Evolutionary conservation across 2,797 vertebrate species (phyloP), one percentile per base, ranked within the genome.

Genomic region (Ctenochaetus hawaiiensis): DNA sequence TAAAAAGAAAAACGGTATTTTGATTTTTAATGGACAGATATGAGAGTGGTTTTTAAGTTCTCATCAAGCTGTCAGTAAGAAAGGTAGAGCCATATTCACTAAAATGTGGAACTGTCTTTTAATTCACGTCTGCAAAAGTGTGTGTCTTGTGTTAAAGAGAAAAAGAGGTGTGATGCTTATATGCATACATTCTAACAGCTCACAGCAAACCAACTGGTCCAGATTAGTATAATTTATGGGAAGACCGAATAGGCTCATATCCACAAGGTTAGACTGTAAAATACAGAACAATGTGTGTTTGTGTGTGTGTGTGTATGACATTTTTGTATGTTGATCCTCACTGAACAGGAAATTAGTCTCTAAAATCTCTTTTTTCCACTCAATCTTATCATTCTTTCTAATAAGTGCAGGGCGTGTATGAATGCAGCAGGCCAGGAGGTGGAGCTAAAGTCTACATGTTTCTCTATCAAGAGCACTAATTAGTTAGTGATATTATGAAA

Each of bases 381-480:
- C 34, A 73, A 48, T 76, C 39, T 67, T 44, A 48, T 47, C 54
- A 65, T 57, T 67, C 59, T 71, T 17, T 67, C 65, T 12, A 17
- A 6, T 20, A 7, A 17, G 56, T 51, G 26, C 22, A 51, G 48
- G 0, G 1, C 6, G n/a, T 67, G 62, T 54, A 11, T 65, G 37
- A 17, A 47, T 37, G 23, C 70, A 60, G 34, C n/a, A 43, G 23
- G 41, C 86, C 87, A 91, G 80, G 18, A 86, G 89, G 86, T 77
- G 87, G 89, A 44, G 83, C 86, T 87, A 63, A 72, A 81, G 81
- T 57, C 41, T 22, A 60, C 62, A 22, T 45, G 10, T 71, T 77
- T 72, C 30, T 37, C 7, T 44, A 58, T 51, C 2, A 22, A 6
- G 23, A 44, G 12, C 34, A 64, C 69, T 58, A 64, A 69, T 68